phyloP scores from a whole-genome alignment of 1,140 invertebrate species.

The Drosophila azteca region DNA sequence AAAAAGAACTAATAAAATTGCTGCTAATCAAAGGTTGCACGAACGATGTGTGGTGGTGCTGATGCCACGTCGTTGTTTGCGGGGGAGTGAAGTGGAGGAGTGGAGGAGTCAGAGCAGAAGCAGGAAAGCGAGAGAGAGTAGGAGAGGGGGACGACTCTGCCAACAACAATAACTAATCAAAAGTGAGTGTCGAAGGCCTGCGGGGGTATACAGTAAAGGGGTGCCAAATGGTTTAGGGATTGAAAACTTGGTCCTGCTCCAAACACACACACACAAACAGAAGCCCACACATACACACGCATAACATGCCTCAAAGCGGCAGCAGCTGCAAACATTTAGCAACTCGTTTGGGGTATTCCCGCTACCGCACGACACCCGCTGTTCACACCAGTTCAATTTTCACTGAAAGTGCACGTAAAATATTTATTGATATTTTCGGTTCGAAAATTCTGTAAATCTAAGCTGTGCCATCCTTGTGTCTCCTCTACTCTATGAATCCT shows the following conservation, averaged over 20 bases:
- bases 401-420: no score
- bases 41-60: conserved; percentile 51
- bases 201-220: not conserved
- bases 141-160: conserved; percentile 1
- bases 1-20: conserved; percentile 54
- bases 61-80: no score
- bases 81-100: not conserved
- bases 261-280: conserved; percentile 24
- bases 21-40: conserved; percentile 73
- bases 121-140: not conserved
- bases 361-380: not conserved
- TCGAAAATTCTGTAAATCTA: no score
- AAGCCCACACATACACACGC: conserved; percentile 9
- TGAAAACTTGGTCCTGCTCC: conserved; percentile 51
- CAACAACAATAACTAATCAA: conserved; percentile 69
- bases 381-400: no score
- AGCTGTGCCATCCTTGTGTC: no score
- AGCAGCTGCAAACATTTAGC: conserved; percentile 42
- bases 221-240: conserved; percentile 31
- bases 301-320: conserved; percentile 11
- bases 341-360: conserved; percentile 6
- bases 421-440: not conserved
- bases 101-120: not conserved
- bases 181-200: conserved; percentile 28
- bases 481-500: no score